Evolutionary conservation across 37 sponge, comb jelly and placozoan species (phyloP), one percentile per base, ranked within the genome.

Genomic region (Beroe forskalii): DNA sequence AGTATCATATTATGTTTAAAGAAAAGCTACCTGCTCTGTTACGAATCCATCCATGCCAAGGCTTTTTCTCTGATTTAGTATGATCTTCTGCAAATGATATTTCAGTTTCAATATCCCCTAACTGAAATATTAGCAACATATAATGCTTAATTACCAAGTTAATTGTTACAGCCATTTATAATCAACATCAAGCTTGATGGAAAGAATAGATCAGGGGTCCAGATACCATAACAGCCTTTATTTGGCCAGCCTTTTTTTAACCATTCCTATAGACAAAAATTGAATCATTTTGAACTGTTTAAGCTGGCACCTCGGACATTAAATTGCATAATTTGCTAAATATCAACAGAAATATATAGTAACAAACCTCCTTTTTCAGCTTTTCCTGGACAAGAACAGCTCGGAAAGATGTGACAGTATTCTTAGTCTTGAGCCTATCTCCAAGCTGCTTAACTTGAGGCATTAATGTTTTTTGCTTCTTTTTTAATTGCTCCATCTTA

Each of bases 361-460:
- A n/a, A n/a, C n/a, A n/a, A n/a, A 69, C 72, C 72, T 32, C 33
- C 39, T 69, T 69, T 9, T 27, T 36, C 1, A 69, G 38, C 6
- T 9, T 69, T 32, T 69, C 32, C 4, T 69, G 19, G 32, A 69
- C 39, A 32, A 69, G 39, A 36, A 69, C 38, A 4, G 33, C 72
- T 35, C 72, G 2, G 17, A 69, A 69, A 32, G 72, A 69, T 19
- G 72, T 69, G 1, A 69, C 72, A 69, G 72, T 69, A 33, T 69
- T 36, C 17, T 69, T 69, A 4, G 27, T 32, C 17, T 35, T 2
- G 8, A 69, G 72, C 72, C 72, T 31, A 2, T 69, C 38, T 36
- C 72, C 38, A 27, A 69, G 38, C 4, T 32, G 38, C 39, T 35
- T 69, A 17, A 69, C 17, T 32, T 69, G 72, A 33, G 72, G 28